Base-by-base conservation (phyloP, 1,140 invertebrate species). In the Agrilus planipennis region DNA sequence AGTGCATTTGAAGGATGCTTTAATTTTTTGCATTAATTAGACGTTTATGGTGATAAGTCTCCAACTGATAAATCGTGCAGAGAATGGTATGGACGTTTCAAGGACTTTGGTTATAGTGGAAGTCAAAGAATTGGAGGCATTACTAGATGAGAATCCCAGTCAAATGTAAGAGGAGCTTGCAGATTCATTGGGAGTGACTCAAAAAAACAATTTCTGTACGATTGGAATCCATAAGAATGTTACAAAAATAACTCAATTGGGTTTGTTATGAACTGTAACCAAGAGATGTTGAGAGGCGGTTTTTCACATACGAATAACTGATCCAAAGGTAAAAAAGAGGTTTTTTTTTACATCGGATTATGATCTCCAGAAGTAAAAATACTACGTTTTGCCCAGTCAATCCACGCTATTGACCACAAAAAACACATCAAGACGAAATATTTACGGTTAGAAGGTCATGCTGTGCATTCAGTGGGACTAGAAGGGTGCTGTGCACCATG, bases 171-270 rank as follows among this genome's bases (percentile, higher is more conserved):
- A 41, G 19, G 28, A 41, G 34, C 21, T 34, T 14, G 15, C 39
- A 10, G 30, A 41, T 18, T 41, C 18, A n/a, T 41, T 41, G 39
- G 19, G 11, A 14, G 30, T 34, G 11, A 14, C 32, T 34, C 39
- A 35, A 17, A 10, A n/a, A 12, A 34, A n/a, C 14, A 28, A 21
- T 34, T 35, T 38, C 18, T 2, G 15, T 20, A 21, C 28, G 18
- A 17, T 11, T 41, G 30, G 34, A 41, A 35, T n/a, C 44, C 7
- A 38, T 49, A 29, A 49, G 49, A 44, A 50, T 48, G 44, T 50
- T 58, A 29, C 54, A 51, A 22, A 57, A 55, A 44, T 4, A 39
- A 40, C 49, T 44, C 46, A 51, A 50, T 47, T 56, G 49, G 51
- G 44, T 55, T 2, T 41, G 46, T 28, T 46, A 52, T 39, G 54